These are phyloP conservation scores for Chitala chitala DNA, from an alignment of 2,113 vertebrate genomes.

Conservation along the genomic window DNA sequence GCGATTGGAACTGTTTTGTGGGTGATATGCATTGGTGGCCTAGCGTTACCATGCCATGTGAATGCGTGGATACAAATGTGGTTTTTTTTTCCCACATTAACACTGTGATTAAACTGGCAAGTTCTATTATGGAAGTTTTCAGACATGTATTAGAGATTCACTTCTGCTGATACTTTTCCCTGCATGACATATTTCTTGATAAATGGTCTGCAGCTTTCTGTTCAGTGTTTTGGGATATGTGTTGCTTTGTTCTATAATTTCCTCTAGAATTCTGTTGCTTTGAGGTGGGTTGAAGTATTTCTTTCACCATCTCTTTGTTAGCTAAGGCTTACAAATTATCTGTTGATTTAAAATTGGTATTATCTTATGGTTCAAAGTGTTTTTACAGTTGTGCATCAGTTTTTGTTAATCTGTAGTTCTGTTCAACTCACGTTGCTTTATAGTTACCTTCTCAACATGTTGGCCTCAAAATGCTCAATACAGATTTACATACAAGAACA, in stretches of 20 bases:
- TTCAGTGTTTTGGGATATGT: not conserved
- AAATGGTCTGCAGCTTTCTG: not conserved
- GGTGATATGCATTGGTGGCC: slow-evolving; percentile 50
- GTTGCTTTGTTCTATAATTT: not conserved
- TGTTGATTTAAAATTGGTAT: too few species aligned
- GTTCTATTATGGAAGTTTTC: not conserved
- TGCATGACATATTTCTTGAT: not conserved
- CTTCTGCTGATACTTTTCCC: not conserved
- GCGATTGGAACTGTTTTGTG: slow-evolving; percentile 43
- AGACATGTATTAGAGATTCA: not conserved
- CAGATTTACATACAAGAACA: too few species aligned
- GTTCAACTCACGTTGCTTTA: too few species aligned
- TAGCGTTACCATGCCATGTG: slow-evolving; percentile 29
- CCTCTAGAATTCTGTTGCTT: not conserved
- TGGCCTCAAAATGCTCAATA: too few species aligned
- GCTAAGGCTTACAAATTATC: too few species aligned
- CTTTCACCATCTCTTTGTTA: not conserved
- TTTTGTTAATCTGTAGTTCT: too few species aligned
- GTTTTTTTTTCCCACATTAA: slow-evolving; percentile 15
- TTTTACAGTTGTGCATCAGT: too few species aligned
- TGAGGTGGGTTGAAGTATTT: not conserved
- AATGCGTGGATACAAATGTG: slow-evolving; percentile 39
- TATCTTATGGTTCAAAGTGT: not conserved
- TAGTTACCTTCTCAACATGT: too few species aligned
- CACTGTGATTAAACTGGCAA: not conserved